phyloP scores from a whole-genome alignment of 2,113 vertebrate species.

The Calonectris borealis region DNA sequence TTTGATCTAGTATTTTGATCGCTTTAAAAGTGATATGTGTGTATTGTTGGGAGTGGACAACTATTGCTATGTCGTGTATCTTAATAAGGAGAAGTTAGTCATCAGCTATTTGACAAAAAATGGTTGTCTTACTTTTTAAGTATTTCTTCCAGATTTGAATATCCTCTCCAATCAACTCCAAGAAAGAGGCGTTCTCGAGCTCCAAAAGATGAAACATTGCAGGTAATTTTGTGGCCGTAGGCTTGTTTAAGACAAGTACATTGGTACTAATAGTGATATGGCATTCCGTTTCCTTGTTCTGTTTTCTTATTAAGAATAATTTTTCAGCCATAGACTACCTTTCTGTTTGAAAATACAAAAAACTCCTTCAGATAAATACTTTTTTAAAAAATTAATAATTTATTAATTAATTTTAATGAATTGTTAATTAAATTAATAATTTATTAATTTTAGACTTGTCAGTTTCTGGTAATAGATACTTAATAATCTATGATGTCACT shows the following conservation, averaged over 20 bases:
- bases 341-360: not conserved
- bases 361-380: not conserved
- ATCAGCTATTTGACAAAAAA: not conserved
- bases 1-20: not conserved
- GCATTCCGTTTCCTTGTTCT: not conserved
- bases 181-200: conserved; percentile 70
- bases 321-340: not conserved
- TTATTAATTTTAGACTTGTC: not conserved
- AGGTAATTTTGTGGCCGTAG: conserved; percentile 61
- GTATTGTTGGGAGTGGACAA: not conserved
- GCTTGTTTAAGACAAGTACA: rapidly evolving
- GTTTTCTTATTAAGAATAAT: not conserved
- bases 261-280: rapidly evolving
- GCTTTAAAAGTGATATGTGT: not conserved
- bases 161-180: conserved; percentile 73
- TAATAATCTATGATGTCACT: not conserved
- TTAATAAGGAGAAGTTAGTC: not conserved
- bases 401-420: not conserved
- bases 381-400: not conserved
- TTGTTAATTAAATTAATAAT: not conserved
- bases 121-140: not conserved
- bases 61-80: not conserved
- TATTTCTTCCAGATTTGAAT: conserved; percentile 79
- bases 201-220: conserved; percentile 75
- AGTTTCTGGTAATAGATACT: not conserved